These are phyloP conservation scores for Pangasianodon gigas DNA, from an alignment of 2,113 vertebrate species.

Conservation along the genomic window DNA sequence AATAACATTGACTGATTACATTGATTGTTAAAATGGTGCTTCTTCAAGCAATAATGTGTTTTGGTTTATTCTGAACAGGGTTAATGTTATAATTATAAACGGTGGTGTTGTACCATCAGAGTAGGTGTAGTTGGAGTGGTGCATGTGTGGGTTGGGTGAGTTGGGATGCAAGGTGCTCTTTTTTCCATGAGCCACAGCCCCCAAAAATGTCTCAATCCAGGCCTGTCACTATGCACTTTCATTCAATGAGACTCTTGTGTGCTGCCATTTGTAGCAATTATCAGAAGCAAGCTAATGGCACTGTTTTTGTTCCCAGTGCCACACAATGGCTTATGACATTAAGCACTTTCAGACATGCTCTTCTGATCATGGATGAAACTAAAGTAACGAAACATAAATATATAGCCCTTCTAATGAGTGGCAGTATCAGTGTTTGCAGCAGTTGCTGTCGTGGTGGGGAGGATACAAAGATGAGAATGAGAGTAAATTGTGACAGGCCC, in stretches of 20 bases:
- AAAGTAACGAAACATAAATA: neutral
- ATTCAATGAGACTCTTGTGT: neutral
- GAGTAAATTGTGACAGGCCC: neutral
- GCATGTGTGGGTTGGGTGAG: neutral
- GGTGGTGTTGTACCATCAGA: neutral
- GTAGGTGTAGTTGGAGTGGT: neutral
- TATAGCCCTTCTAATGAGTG: neutral
- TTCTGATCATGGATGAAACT: neutral
- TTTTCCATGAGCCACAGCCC: neutral
- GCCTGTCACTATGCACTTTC: constrained; percentile 18
- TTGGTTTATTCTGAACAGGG: neutral
- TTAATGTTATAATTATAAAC: neutral
- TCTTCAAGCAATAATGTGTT: neutral
- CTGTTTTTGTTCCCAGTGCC: constrained; percentile 2
- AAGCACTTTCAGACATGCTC: neutral
- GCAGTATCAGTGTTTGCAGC: constrained; percentile 3
- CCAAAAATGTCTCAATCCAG: neutral
- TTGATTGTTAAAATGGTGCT: neutral
- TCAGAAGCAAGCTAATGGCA: constrained; percentile 18
- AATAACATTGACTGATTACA: neutral
- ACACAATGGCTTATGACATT: neutral
- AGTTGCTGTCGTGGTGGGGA: neutral
- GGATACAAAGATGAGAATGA: constrained; percentile 12
- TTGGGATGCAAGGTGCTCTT: neutral
- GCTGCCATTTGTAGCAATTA: constrained; percentile 24